Percentiles rank a stretch among this genome's conserved stretches.
Evolutionary conservation across 1,140 invertebrate species (phyloP).

Genomic region (Drosophila lacteicornis): DNA sequence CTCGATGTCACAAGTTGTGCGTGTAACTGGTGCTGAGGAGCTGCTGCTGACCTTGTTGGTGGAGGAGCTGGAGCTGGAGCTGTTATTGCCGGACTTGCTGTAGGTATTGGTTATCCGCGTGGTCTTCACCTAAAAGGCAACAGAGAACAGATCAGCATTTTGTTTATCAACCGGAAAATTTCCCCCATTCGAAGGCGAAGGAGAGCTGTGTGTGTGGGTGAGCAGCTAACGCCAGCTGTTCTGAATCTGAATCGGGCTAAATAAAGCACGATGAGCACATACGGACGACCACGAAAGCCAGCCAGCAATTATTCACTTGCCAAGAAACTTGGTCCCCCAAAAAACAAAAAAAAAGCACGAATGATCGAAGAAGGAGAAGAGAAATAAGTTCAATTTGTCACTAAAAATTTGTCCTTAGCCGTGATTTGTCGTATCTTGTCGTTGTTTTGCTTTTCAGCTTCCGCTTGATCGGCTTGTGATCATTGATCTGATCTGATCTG

Average conservation of each 20-base stretch:
- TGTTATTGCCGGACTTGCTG: conserved; percentile 61
- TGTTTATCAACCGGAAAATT: conserved; percentile 78
- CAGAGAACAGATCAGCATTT: conserved; percentile 2
- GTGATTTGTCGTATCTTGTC: conserved; percentile 24
- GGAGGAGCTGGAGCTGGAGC: conserved; percentile 42
- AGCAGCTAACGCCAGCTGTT: conserved; percentile 62
- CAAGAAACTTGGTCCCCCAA: conserved; percentile 24
- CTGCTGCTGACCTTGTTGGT: conserved; percentile 57
- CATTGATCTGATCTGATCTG: conserved; percentile 20
- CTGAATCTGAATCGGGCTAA: conserved; percentile 42
- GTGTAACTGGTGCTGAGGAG: conserved; percentile 85
- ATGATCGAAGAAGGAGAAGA: conserved; percentile 53
- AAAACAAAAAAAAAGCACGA: background rate
- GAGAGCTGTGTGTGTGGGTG: conserved; percentile 23
- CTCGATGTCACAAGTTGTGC: conserved; percentile 87
- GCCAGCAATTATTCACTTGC: conserved; percentile 48
- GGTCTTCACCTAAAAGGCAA: conserved; percentile 85
- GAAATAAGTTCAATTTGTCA: conserved; percentile 42
- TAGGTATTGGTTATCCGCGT: conserved; percentile 84
- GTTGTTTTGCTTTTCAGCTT: conserved; percentile 4
- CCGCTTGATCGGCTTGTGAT: conserved; percentile 29
- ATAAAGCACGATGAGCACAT: conserved; percentile 72
- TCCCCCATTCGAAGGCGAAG: background rate
- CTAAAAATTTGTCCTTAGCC: conserved; percentile 55
- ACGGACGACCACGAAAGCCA: conserved; percentile 43